These are phyloP conservation scores for Herpetotheres cachinnans DNA, from an alignment of 2,113 vertebrate genomes.

Conservation along the genomic window DNA sequence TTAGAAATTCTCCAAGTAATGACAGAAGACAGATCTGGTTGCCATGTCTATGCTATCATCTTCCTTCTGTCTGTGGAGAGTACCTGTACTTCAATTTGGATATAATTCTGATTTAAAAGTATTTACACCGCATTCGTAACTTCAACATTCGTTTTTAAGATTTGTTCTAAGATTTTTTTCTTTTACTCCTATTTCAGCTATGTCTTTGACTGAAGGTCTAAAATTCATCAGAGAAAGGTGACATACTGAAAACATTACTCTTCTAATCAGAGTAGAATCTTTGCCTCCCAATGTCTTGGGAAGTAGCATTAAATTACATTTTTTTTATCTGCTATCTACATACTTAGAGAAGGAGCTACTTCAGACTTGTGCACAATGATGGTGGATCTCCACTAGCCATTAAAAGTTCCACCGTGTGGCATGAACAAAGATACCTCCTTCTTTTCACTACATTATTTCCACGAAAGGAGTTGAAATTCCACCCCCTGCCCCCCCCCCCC, in stretches of 20 bases:
- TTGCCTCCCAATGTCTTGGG: background rate
- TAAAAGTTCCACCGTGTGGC: background rate
- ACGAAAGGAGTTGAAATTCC: background rate
- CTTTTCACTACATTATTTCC: background rate
- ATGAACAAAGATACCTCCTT: background rate
- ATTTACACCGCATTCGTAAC: background rate
- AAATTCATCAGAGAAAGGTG: background rate
- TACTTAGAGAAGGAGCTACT: background rate
- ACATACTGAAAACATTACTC: background rate
- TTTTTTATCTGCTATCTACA: background rate
- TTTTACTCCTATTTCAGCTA: background rate
- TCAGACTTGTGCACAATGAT: background rate
- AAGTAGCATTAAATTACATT: fast-evolving
- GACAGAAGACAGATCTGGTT: background rate
- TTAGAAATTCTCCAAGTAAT: background rate
- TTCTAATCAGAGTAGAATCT: background rate
- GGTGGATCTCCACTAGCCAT: background rate
- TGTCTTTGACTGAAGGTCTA: background rate
- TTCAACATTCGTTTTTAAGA: background rate
- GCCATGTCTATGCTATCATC: background rate
- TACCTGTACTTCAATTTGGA: background rate
- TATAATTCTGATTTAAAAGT: background rate
- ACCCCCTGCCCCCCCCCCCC: fast-evolving
- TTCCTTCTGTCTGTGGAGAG: background rate
- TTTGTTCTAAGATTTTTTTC: background rate